These are phyloP conservation scores for Nipponia nippon DNA, from an alignment of 2,113 vertebrate species.

Conservation along the genomic window DNA sequence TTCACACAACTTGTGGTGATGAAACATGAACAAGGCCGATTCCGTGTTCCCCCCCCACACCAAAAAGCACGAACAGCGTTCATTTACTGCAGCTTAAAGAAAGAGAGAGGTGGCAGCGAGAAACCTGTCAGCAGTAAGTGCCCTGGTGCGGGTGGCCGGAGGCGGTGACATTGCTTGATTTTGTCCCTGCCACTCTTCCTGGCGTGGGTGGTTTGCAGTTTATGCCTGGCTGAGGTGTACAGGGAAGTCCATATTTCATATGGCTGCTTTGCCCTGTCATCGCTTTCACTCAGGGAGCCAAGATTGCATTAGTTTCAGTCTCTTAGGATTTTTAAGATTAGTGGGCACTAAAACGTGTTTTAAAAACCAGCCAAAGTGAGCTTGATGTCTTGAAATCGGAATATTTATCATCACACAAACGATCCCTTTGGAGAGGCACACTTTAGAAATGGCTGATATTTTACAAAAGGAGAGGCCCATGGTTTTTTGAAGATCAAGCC, in stretches of 20 bases:
- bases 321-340: neutral
- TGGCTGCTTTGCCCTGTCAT: neutral
- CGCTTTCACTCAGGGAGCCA: neutral
- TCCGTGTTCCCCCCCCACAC: neutral
- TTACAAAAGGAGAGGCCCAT: neutral
- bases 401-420: neutral
- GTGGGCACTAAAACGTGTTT: neutral
- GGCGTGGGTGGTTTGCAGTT: neutral
- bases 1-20: neutral
- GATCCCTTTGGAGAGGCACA: neutral
- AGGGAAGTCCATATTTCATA: neutral
- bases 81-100: neutral
- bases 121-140: neutral
- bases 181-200: neutral
- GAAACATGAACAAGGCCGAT: neutral
- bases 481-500: neutral
- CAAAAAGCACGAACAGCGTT: neutral
- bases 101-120: neutral
- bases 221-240: neutral
- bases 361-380: neutral
- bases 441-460: neutral
- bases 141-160: neutral
- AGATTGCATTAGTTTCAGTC: neutral
- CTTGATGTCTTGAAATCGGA: neutral
- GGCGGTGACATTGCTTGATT: neutral